Evolutionary conservation across 2,113 vertebrate genomes (phyloP).

Genomic region (Hymenochirus boettgeri): DNA sequence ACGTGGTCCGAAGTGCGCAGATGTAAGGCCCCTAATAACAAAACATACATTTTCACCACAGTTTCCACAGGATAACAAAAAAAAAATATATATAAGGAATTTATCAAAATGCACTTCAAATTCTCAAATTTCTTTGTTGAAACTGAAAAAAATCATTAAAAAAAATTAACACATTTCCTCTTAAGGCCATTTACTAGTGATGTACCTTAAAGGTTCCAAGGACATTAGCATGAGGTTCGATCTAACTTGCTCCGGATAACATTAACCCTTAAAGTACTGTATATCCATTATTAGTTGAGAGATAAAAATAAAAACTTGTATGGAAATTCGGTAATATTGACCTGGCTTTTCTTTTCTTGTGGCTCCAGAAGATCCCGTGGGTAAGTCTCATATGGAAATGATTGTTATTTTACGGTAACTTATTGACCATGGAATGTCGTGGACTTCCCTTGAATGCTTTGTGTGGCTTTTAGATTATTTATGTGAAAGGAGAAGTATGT

Average conservation of each 20-base stretch:
- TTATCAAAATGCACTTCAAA: no score
- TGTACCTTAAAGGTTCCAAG: neutral
- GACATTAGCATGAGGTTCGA: neutral
- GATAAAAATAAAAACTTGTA: neutral
- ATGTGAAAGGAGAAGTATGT: neutral
- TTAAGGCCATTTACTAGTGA: no score
- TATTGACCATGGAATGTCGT: conserved; percentile 34
- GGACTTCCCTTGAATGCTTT: neutral
- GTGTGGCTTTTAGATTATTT: neutral
- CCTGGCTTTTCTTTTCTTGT: conserved; percentile 43
- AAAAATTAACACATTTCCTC: no score
- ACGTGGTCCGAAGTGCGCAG: no score
- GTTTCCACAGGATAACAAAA: no score
- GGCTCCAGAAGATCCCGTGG: conserved; percentile 51
- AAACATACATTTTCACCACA: no score
- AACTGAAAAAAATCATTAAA: no score
- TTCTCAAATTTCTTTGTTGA: no score
- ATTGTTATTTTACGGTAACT: conserved; percentile 26
- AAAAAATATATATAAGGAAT: no score
- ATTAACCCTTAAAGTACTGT: neutral
- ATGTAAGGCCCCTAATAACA: no score
- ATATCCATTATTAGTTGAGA: neutral
- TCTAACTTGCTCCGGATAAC: no score
- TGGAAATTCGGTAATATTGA: neutral
- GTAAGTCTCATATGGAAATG: conserved; percentile 39